These are phyloP conservation scores for Pogonomyrmex barbatus DNA, from an alignment of 1,140 invertebrate species.

Conservation along the genomic window DNA sequence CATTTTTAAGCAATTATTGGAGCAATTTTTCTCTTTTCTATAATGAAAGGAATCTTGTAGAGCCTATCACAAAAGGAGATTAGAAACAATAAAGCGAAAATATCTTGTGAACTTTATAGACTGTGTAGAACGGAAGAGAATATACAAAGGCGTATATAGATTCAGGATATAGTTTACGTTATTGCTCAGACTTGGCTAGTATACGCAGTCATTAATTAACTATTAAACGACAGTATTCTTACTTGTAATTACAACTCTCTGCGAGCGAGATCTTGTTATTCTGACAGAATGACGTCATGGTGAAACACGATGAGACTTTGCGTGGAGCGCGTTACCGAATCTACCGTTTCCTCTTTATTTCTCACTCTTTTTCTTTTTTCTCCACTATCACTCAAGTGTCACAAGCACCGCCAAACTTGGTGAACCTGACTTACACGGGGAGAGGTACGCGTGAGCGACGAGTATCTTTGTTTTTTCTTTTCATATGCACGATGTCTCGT, in stretches of 20 bases:
- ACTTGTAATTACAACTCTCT: slow-evolving; percentile 55
- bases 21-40: background rate
- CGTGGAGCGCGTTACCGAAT: background rate
- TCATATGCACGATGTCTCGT: background rate
- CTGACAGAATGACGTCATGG: slow-evolving; percentile 72
- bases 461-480: background rate
- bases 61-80: background rate
- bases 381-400: background rate
- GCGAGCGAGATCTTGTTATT: slow-evolving; percentile 60
- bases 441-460: too few relatives aligned
- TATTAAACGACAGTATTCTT: slow-evolving; percentile 61
- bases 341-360: background rate
- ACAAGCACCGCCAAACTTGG: background rate
- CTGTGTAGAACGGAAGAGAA: background rate
- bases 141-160: background rate
- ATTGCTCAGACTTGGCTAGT: background rate
- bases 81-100: background rate
- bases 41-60: background rate
- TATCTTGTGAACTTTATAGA: background rate
- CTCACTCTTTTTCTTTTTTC: background rate
- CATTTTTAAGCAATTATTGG: background rate
- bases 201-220: background rate
- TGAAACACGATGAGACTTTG: slow-evolving; percentile 5
- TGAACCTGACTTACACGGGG: background rate
- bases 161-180: background rate